These are phyloP conservation scores for Lateolabrax maculatus DNA, from an alignment of 2,797 vertebrate species.

Conservation along the genomic window DNA sequence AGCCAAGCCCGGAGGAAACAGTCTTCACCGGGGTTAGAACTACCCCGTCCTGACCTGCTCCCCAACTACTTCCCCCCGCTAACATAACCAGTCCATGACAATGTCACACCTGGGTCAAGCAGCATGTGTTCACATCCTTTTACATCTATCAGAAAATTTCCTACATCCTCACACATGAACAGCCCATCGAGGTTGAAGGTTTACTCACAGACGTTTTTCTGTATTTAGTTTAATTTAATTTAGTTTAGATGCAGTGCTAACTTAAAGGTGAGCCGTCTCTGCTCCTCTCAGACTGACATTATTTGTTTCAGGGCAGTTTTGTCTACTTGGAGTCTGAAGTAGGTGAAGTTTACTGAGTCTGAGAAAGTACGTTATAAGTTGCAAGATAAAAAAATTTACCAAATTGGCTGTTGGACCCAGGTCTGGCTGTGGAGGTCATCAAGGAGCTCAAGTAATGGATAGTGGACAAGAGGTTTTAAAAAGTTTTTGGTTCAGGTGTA, in stretches of 20 bases:
- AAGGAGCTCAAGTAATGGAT: conserved; percentile 19
- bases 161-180: too few species aligned
- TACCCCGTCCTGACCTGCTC: conserved; percentile 35
- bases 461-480: not conserved
- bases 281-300: not conserved
- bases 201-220: not conserved
- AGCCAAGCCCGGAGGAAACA: conserved; percentile 79
- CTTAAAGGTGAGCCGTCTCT: not conserved
- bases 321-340: not conserved
- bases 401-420: conserved; percentile 36
- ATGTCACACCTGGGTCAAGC: conserved; percentile 46
- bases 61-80: conserved; percentile 16
- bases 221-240: not conserved
- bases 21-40: conserved; percentile 75
- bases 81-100: conserved; percentile 32
- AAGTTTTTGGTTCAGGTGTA: not conserved
- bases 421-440: conserved; percentile 28
- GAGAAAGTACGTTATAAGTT: not conserved
- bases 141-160: too few species aligned
- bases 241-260: not conserved
- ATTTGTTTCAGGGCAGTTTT: not conserved
- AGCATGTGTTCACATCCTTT: not conserved
- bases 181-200: not conserved
- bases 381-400: not conserved
- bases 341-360: not conserved